Percentiles rank a stretch among this genome's conserved stretches.
Evolutionary conservation across 2,113 vertebrate genomes (phyloP).

Genomic region (Dipodomys stephensi): DNA sequence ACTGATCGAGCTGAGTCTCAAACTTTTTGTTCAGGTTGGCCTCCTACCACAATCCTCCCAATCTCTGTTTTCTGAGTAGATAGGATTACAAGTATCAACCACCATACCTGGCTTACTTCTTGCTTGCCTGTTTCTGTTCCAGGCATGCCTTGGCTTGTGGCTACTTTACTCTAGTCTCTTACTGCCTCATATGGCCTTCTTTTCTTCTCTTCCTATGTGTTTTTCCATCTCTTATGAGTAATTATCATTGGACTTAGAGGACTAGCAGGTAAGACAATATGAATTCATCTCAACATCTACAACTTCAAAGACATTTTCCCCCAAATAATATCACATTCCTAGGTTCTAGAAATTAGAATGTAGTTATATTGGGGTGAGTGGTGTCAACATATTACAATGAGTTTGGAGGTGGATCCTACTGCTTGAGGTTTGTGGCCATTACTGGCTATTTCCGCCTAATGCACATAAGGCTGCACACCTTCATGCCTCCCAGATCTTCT

Average conservation of each 20-base stretch:
- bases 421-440: neutral
- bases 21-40: no score
- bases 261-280: neutral
- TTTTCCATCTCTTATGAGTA: neutral
- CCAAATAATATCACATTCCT: neutral
- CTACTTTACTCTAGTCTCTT: neutral
- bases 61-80: no score
- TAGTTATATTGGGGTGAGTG: neutral
- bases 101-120: no score
- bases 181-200: neutral
- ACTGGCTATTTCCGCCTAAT: neutral
- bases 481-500: neutral
- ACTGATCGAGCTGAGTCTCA: no score
- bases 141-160: neutral
- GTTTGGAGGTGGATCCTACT: neutral
- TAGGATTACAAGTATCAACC: no score
- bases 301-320: neutral
- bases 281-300: neutral
- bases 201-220: neutral
- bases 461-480: no score
- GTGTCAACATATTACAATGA: neutral
- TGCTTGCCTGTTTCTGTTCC: neutral
- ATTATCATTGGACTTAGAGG: neutral
- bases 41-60: no score
- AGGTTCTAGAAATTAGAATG: neutral